Percentiles rank a stretch among this genome's conserved stretches.
phyloP scores from a whole-genome alignment of 2,797 vertebrate species.

The Urocyon cinereoargenteus region DNA sequence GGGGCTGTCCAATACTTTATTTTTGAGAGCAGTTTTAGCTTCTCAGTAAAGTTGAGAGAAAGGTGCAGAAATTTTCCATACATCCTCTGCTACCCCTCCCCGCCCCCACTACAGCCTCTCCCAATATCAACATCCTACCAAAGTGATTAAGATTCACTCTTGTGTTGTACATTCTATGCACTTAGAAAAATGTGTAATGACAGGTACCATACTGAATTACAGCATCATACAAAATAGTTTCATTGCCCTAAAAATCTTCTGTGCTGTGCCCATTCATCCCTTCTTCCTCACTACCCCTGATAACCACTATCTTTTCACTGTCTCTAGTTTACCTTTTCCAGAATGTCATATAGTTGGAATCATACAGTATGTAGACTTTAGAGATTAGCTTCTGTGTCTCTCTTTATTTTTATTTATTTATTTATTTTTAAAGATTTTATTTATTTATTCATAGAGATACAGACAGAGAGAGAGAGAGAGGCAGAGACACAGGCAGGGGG shows the following conservation, averaged over 20 bases:
- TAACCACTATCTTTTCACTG: not conserved
- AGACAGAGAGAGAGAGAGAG: too few species aligned
- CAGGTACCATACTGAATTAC: not conserved
- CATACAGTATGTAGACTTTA: not conserved
- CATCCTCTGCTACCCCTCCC: accelerated
- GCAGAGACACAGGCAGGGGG: too few species aligned
- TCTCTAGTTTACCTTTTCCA: not conserved
- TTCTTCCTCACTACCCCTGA: not conserved
- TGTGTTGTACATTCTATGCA: not conserved
- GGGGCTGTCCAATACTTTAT: not conserved
- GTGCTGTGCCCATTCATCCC: too few species aligned
- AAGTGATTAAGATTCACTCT: not conserved
- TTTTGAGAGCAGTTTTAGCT: not conserved
- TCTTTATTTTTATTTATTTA: not conserved
- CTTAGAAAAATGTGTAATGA: not conserved
- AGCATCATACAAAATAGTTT: not conserved
- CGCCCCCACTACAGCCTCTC: too few species aligned
- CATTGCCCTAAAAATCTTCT: not conserved
- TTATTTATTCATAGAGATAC: too few species aligned
- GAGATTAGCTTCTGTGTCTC: not conserved
- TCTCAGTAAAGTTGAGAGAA: not conserved
- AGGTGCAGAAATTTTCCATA: not conserved
- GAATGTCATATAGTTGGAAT: not conserved
- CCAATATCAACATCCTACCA: not conserved
- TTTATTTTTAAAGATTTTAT: too few species aligned